phyloP scores from a whole-genome alignment of 2,797 vertebrate species.

The Okamejei kenojei region DNA sequence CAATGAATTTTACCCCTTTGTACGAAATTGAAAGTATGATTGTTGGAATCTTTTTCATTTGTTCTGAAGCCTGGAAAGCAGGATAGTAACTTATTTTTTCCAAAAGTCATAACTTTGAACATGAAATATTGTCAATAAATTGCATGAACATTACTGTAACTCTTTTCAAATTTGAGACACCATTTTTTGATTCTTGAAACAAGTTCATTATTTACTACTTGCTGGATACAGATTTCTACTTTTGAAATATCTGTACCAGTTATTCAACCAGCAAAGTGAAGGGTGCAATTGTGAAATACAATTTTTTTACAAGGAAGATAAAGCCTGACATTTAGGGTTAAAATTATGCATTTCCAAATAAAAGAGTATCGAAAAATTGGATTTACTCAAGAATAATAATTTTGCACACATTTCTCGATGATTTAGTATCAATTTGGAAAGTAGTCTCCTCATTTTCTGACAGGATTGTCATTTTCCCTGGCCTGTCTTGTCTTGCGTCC shows the following conservation, averaged over 20 bases:
- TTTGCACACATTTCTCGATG: no score
- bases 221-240: background rate
- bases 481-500: no score
- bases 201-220: background rate
- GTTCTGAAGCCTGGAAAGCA: conserved; percentile 83
- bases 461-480: no score
- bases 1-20: conserved; percentile 98
- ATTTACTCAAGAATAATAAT: no score
- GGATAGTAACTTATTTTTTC: background rate
- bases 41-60: conserved; percentile 98
- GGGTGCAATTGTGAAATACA: background rate
- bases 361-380: no score
- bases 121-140: background rate
- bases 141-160: background rate
- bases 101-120: background rate
- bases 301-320: background rate
- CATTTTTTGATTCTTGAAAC: background rate
- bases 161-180: background rate
- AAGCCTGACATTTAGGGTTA: background rate
- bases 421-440: no score
- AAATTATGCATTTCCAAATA: background rate
- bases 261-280: background rate
- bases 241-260: background rate
- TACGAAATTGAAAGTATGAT: conserved; percentile 96
- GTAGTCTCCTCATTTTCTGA: no score